Conservation (phyloP, 2,888 invertebrate species). For the Limnephilus marmoratus region DNA sequence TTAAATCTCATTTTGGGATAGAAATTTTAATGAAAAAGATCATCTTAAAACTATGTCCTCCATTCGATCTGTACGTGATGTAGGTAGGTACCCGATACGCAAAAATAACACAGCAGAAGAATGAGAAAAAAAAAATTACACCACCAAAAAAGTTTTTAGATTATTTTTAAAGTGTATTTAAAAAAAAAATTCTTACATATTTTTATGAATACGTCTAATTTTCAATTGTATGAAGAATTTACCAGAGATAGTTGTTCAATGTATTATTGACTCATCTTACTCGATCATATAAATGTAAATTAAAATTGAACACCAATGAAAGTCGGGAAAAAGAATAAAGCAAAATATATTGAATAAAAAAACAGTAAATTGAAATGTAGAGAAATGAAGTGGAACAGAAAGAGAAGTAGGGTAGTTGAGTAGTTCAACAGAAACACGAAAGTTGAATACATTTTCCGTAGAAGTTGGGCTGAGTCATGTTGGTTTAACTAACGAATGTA, state of each 20-base stretch:
- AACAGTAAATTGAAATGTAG: neutral
- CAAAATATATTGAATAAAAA: neutral
- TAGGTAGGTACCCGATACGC: too few species aligned
- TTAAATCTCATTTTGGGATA: neutral
- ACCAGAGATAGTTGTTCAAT: too few species aligned
- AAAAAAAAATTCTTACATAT: too few species aligned
- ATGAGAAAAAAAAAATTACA: too few species aligned
- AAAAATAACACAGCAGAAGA: too few species aligned
- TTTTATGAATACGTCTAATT: too few species aligned
- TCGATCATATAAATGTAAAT: neutral
- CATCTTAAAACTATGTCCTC: neutral
- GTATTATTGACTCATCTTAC: too few species aligned
- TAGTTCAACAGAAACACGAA: slow-evolving; percentile 11
- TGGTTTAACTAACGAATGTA: slow-evolving; percentile 49
- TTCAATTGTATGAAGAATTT: too few species aligned
- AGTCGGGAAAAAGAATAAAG: neutral
- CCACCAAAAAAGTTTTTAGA: too few species aligned
- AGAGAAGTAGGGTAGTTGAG: neutral
- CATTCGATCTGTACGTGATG: neutral
- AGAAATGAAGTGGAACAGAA: neutral
- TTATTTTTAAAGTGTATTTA: too few species aligned
- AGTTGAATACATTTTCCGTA: slow-evolving; percentile 32
- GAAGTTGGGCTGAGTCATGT: slow-evolving; percentile 30
- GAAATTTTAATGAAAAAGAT: neutral
- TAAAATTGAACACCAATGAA: neutral